Percentiles rank a stretch among this genome's conserved stretches.
These are phyloP conservation scores for Oxytorus armatus DNA, from an alignment of 2,888 invertebrate genomes.

Conservation along the genomic window DNA sequence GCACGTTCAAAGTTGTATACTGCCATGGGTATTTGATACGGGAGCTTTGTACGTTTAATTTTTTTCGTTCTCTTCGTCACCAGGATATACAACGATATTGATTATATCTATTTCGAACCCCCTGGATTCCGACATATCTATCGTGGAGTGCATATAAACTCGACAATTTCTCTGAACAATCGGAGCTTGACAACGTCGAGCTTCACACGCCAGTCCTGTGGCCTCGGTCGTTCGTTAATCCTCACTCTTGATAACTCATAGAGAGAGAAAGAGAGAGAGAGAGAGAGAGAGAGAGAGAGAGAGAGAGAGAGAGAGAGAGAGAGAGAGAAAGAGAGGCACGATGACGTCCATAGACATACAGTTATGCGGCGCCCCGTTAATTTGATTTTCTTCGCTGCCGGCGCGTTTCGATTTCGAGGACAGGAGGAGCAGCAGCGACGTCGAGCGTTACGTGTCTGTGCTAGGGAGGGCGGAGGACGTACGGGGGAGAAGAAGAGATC, in stretches of 20 bases:
- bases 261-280: slow-evolving; percentile 17
- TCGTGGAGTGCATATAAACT: slow-evolving; percentile 41
- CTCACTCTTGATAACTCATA: slow-evolving; percentile 35
- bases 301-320: slow-evolving; percentile 5
- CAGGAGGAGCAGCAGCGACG: slow-evolving; percentile 72
- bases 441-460: slow-evolving; percentile 80
- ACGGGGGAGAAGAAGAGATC: slow-evolving; percentile 71
- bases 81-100: slow-evolving; percentile 9
- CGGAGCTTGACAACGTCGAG: slow-evolving; percentile 53
- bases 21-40: neutral
- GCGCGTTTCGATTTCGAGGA: slow-evolving; percentile 77
- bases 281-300: slow-evolving; percentile 15
- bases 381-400: slow-evolving; percentile 78
- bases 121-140: slow-evolving; percentile 29
- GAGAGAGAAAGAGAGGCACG: slow-evolving; percentile 10
- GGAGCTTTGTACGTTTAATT: slow-evolving; percentile 5
- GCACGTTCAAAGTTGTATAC: neutral
- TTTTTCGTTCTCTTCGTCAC: neutral
- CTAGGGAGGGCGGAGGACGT: slow-evolving; percentile 66
- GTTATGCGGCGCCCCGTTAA: slow-evolving; percentile 74
- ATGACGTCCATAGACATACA: slow-evolving; percentile 44
- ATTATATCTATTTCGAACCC: neutral
- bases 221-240: slow-evolving; percentile 39
- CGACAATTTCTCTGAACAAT: slow-evolving; percentile 49
- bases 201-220: slow-evolving; percentile 49